Conservation (phyloP, 2,113 vertebrate genomes). For the Butorides virescens region DNA sequence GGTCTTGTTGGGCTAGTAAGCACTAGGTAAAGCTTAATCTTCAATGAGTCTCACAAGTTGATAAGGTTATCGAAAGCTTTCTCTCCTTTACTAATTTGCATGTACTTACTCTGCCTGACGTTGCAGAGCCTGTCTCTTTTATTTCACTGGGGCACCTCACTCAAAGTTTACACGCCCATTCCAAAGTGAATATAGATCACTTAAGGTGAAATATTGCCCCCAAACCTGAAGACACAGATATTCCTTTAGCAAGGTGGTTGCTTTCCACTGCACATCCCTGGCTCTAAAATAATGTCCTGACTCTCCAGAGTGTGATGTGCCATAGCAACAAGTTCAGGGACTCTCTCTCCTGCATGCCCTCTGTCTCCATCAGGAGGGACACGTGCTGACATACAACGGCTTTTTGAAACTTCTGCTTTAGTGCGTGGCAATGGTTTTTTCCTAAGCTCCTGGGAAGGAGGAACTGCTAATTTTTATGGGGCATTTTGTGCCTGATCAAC, state of each 20-base stretch:
- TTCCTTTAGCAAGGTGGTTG: background rate
- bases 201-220: background rate
- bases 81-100: background rate
- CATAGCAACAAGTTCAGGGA: background rate
- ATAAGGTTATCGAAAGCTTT: background rate
- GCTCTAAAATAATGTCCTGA: background rate
- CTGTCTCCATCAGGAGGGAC: background rate
- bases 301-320: background rate
- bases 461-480: background rate
- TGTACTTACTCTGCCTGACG: background rate
- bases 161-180: background rate
- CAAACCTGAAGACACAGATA: background rate
- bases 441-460: background rate
- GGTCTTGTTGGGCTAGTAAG: background rate
- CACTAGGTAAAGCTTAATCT: background rate
- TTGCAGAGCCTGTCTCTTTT: background rate
- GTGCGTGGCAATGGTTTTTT: rapidly evolving
- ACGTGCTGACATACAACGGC: background rate
- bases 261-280: background rate
- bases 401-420: background rate
- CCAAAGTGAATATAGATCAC: background rate
- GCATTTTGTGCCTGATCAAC: background rate
- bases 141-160: background rate
- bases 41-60: background rate
- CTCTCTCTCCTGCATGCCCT: background rate